phyloP scores from a whole-genome alignment of 2,797 vertebrate genomes.

The Leucoraja ocellata region DNA sequence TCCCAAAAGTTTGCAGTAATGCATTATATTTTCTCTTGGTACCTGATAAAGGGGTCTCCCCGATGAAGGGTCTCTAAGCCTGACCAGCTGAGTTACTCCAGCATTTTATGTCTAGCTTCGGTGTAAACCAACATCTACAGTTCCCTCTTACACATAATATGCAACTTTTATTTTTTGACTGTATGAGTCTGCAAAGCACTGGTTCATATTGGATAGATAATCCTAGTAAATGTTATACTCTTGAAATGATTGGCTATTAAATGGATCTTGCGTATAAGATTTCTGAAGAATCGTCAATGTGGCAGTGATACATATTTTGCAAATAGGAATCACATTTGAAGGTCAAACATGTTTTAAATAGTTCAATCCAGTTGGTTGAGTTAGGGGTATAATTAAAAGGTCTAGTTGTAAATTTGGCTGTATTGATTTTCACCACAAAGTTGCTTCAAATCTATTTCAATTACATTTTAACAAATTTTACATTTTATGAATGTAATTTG shows the following conservation, averaged over 20 bases:
- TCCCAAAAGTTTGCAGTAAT: conserved; percentile 8
- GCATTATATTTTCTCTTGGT: not conserved
- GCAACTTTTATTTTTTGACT: too few species aligned
- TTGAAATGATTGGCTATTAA: not conserved
- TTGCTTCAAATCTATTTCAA: not conserved
- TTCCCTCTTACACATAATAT: too few species aligned
- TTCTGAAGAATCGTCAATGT: not conserved
- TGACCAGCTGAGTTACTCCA: too few species aligned
- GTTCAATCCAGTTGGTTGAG: not conserved
- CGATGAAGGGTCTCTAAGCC: too few species aligned
- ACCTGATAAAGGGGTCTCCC: not conserved
- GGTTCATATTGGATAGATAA: too few species aligned
- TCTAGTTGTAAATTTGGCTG: not conserved
- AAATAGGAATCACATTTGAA: not conserved
- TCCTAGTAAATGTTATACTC: too few species aligned
- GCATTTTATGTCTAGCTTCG: too few species aligned
- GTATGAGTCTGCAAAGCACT: too few species aligned
- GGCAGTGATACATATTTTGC: not conserved
- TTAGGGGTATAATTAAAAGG: not conserved
- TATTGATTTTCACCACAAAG: not conserved
- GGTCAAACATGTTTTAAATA: not conserved
- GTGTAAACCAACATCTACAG: too few species aligned
- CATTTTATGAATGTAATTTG: too few species aligned
- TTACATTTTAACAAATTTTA: not conserved
- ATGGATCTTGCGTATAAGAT: not conserved